Evolutionary conservation across 2,888 invertebrate species (phyloP), one percentile per base, ranked within the genome.

Genomic region (Emmelina monodactyla): DNA sequence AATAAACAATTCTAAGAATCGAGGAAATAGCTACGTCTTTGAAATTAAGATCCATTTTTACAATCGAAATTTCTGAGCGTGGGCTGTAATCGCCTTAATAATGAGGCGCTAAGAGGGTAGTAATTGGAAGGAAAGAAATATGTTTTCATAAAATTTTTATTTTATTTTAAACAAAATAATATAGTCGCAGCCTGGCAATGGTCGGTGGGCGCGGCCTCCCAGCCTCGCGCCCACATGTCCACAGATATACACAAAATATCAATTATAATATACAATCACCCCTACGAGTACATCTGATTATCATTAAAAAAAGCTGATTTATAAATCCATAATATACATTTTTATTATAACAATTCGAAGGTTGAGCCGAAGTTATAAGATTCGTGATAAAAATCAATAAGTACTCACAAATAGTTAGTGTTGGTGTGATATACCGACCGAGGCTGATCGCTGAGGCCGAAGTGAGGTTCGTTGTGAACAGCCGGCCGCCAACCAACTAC

Each of bases 81-180:
- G n/a, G n/a, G n/a, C n/a, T n/a, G n/a, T n/a, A n/a, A n/a, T n/a
- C n/a, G n/a, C n/a, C n/a, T n/a, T n/a, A n/a, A n/a, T n/a, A n/a
- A n/a, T n/a, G n/a, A n/a, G n/a, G n/a, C n/a, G n/a, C n/a, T n/a
- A 9, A 25, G 11, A 25, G n/a, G 25, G 4, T 3, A 10, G 9
- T 10, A 25, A 25, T n/a, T 25, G 3, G 25, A 25, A 25, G 11
- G 25, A 25, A 7, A 4, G n/a, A 4, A 25, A n/a, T 25, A n/a
- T 10, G 33, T 58, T 54, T 69, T 68, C 58, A 70, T 71, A 73
- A 70, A 70, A 65, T 65, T 69, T 29, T 72, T 67, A 65, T 55
- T 59, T 59, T 57, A 61, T 70, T 71, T 67, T 71, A 71, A 73
- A 71, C 71, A 72, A 72, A 73, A 72, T 72, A 70, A 70, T 69